A percentile compares a stretch with the other conserved stretches of the same genome.
These are phyloP conservation scores for Dasypolia templi DNA, from an alignment of 2,888 invertebrate genomes.

Conservation along the genomic window DNA sequence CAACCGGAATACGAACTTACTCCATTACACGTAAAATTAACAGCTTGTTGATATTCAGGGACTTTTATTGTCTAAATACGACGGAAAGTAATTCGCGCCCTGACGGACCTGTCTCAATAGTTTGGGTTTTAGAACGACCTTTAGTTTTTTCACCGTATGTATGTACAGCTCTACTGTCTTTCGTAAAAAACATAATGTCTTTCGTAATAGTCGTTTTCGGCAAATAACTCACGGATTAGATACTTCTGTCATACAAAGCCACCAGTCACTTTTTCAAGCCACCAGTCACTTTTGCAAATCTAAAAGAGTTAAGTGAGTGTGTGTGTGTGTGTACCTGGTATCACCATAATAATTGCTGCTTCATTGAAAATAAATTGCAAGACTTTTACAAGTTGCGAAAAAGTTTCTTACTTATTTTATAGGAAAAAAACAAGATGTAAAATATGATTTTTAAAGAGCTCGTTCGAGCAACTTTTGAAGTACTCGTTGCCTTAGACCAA, in stretches of 20 bases:
- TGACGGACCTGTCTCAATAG: slow-evolving; percentile 5
- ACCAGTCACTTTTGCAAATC: not conserved
- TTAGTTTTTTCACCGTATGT: not conserved
- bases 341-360: no score
- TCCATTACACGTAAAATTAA: slow-evolving; percentile 59
- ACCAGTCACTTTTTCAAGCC: not conserved
- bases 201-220: not conserved
- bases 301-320: not conserved
- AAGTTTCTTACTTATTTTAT: not conserved
- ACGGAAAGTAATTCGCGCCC: slow-evolving; percentile 23
- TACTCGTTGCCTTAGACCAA: no score
- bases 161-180: not conserved
- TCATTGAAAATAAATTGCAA: not conserved
- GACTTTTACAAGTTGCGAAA: not conserved
- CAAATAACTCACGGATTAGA: not conserved
- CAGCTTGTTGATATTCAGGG: slow-evolving; percentile 58
- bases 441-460: not conserved
- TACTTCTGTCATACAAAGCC: not conserved
- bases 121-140: not conserved
- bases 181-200: not conserved
- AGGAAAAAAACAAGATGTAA: not conserved
- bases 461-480: not conserved
- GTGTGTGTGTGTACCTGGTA: not conserved
- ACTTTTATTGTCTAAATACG: slow-evolving; percentile 54
- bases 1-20: slow-evolving; percentile 57